Evolutionary conservation across 2,797 vertebrate genomes (phyloP).

Genomic region (Lagocephalus sceleratus): DNA sequence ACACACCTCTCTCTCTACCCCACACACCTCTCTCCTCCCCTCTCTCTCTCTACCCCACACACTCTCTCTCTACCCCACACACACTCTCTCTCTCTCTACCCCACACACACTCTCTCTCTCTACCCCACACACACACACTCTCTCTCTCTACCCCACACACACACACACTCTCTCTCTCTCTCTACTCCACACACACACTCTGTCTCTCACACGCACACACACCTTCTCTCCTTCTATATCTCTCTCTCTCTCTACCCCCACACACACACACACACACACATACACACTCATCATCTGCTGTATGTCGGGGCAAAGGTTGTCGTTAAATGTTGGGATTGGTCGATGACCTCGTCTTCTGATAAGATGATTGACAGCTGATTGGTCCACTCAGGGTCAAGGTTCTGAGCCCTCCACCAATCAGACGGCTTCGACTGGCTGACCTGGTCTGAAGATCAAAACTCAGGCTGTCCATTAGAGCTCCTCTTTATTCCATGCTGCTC

Average conservation of each 20-base stretch:
- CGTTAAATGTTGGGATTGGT: conserved; percentile 9
- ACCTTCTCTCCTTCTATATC: too few species aligned
- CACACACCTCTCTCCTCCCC: too few species aligned
- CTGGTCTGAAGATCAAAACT: conserved; percentile 30
- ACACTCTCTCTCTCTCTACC: too few species aligned
- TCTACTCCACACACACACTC: not conserved
- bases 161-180: not conserved
- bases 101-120: not conserved
- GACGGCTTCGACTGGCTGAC: conserved; percentile 2
- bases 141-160: not conserved
- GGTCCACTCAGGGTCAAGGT: conserved; percentile 21
- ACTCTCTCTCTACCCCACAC: too few species aligned
- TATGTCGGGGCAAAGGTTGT: conserved; percentile 1
- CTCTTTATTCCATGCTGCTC: conserved; percentile 1
- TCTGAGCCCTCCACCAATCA: not conserved
- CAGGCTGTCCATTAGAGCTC: conserved; percentile 5
- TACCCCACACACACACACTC: not conserved
- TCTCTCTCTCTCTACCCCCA: too few species aligned
- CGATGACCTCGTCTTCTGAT: not conserved
- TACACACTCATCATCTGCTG: not conserved
- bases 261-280: conserved; percentile 1
- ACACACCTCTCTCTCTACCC: too few species aligned
- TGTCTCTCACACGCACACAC: too few species aligned
- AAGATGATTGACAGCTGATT: not conserved
- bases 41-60: too few species aligned